phyloP scores from a whole-genome alignment of 1,140 invertebrate genomes.

The Drosophila guanche region DNA sequence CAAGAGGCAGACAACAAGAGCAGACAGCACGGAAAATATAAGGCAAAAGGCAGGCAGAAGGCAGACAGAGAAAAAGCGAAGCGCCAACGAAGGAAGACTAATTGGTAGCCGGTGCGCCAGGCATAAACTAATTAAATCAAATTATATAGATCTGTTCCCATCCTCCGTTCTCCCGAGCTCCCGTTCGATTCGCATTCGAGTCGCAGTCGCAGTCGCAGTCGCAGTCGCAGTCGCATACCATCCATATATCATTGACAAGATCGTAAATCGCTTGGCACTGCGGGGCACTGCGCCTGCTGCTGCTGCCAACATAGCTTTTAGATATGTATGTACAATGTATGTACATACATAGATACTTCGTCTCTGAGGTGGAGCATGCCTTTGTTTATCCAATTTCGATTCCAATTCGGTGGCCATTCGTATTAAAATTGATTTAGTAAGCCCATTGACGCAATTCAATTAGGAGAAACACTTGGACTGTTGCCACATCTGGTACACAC shows the following conservation, averaged over 20 bases:
- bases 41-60: background rate
- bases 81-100: conserved; percentile 57
- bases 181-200: conserved; percentile 18
- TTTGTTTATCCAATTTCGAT: conserved; percentile 32
- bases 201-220: no score
- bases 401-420: background rate
- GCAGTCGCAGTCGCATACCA: background rate
- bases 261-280: conserved; percentile 71
- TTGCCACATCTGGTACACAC: background rate
- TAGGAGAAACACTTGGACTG: conserved; percentile 14
- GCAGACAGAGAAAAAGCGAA: conserved; percentile 1
- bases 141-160: conserved; percentile 41
- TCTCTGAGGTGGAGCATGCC: background rate
- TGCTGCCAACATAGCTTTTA: no score
- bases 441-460: conserved; percentile 57
- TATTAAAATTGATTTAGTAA: conserved; percentile 27
- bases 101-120: conserved; percentile 58
- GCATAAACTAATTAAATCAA: conserved; percentile 73
- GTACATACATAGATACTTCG: background rate
- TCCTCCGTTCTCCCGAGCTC: background rate
- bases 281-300: conserved; percentile 24
- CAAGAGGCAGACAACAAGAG: conserved; percentile 11
- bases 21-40: conserved; percentile 3
- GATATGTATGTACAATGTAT: no score
- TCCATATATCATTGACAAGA: conserved; percentile 64